Evolutionary conservation across 2,113 vertebrate species (phyloP), one percentile per base, ranked within the genome.

Genomic region (Atlantisia rogersi): DNA sequence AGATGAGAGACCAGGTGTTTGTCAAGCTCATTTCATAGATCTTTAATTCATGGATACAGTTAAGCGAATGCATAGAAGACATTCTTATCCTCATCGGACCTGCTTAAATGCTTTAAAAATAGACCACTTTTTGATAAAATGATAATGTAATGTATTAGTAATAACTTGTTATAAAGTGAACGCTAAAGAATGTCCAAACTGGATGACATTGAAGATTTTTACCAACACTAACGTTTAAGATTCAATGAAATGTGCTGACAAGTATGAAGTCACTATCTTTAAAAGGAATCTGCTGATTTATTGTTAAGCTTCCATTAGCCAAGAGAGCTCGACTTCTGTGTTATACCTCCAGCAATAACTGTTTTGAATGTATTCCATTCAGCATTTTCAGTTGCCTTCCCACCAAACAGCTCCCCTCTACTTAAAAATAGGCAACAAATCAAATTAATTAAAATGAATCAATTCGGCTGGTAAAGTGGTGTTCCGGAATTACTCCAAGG

Each of bases 361-460:
- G 84, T 64, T 97, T 94, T 92, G 93, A 94, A 87, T 88, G 31
- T 83, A 29, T 93, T 94, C 85, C 15, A 11, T 90, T 86, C 94
- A 95, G 74, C 58, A 42, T 93, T 94, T 96, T 92, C 60, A 50
- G 78, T 91, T 96, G 70, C 73, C 78, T 94, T 93, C 69, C 85
- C 78, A 92, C 93, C 69, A 91, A 94, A 94, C 77, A 90, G 92
- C 55, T 95, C 52, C 44, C 44, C 92, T 71, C 64, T 63, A 86
- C 78, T 87, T 84, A 95, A 93, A 98, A 94, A 96, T 76, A 67
- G 9, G 56, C 64, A 97, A 95, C 93, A 96, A 95, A 97, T 96
- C 87, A 94, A 86, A 90, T 94, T 94, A 97, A 98, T 97, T 94
- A 95, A 97, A 96, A 95, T 86, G 28, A 97, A 95, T 95, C 84